Conservation (phyloP, 1,140 invertebrate genomes). For the Diorhabda elongata region DNA sequence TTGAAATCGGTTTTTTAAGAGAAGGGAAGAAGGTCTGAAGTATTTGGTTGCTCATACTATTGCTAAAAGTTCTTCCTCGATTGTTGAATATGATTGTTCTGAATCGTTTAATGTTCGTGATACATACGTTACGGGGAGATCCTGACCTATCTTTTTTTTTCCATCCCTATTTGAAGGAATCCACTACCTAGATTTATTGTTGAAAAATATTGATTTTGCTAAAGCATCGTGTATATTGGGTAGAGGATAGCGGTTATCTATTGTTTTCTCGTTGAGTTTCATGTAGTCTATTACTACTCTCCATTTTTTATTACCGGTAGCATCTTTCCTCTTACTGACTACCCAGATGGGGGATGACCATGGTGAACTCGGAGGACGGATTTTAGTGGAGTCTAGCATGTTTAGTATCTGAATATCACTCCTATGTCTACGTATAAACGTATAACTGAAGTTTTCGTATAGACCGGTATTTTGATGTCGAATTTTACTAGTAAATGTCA, state of each 20-base stretch:
- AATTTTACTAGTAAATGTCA: conserved; percentile 23
- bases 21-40: conserved; percentile 18
- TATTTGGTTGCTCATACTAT: conserved; percentile 24
- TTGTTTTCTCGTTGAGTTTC: conserved; percentile 41
- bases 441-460: conserved; percentile 24
- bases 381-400: conserved; percentile 12
- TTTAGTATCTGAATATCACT: conserved; percentile 10
- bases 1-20: no score
- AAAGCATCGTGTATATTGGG: conserved; percentile 51
- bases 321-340: background rate
- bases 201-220: conserved; percentile 48
- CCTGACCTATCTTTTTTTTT: conserved; percentile 33
- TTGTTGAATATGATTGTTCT: conserved; percentile 39
- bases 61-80: conserved; percentile 50
- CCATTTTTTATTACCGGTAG: conserved; percentile 37
- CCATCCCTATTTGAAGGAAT: conserved; percentile 51
- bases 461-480: conserved; percentile 21
- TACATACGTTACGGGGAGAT: conserved; percentile 31
- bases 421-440: conserved; percentile 18
- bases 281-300: conserved; percentile 42
- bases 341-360: background rate
- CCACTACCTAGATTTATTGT: conserved; percentile 49
- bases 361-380: conserved; percentile 5
- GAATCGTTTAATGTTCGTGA: conserved; percentile 29
- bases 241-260: conserved; percentile 50